Conservation (phyloP, 2,797 vertebrate species). For the Pygocentrus nattereri region DNA sequence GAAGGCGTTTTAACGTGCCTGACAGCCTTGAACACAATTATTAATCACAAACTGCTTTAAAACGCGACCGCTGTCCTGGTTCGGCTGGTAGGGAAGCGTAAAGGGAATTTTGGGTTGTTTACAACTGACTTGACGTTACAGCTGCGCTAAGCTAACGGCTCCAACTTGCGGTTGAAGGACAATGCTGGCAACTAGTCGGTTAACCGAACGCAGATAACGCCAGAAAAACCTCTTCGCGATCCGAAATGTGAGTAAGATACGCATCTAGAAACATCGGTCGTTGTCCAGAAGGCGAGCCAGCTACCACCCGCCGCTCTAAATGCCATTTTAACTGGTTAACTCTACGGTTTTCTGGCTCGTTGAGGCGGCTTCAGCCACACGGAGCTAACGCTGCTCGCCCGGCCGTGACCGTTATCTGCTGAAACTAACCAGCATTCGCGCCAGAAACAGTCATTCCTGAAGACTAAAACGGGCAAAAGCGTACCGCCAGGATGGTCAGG, state of each 20-base stretch:
- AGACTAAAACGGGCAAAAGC: not conserved
- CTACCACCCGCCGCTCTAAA: not conserved
- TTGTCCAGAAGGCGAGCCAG: not conserved
- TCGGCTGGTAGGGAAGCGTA: too few species aligned
- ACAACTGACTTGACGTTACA: too few species aligned
- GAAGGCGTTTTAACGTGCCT: not conserved
- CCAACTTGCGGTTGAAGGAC: not conserved
- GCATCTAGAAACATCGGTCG: not conserved
- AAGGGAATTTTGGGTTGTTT: too few species aligned
- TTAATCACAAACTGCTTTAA: too few species aligned
- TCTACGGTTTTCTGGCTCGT: not conserved
- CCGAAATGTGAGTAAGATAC: not conserved
- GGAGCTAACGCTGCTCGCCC: not conserved
- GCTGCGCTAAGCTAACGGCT: not conserved
- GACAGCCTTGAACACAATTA: not conserved
- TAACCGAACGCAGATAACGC: too few species aligned
- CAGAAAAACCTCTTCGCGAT: too few species aligned
- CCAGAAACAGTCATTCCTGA: not conserved
- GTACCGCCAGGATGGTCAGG: not conserved
- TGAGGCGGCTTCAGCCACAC: conserved; percentile 3
- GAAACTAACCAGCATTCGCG: not conserved
- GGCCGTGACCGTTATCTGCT: conserved; percentile 48
- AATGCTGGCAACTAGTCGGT: conserved; percentile 14
- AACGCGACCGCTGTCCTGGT: too few species aligned
- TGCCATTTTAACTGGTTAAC: not conserved